A percentile compares a stretch with the other conserved stretches of the same genome.
phyloP scores from a whole-genome alignment of 2,797 vertebrate species.

The Enoplosus armatus region DNA sequence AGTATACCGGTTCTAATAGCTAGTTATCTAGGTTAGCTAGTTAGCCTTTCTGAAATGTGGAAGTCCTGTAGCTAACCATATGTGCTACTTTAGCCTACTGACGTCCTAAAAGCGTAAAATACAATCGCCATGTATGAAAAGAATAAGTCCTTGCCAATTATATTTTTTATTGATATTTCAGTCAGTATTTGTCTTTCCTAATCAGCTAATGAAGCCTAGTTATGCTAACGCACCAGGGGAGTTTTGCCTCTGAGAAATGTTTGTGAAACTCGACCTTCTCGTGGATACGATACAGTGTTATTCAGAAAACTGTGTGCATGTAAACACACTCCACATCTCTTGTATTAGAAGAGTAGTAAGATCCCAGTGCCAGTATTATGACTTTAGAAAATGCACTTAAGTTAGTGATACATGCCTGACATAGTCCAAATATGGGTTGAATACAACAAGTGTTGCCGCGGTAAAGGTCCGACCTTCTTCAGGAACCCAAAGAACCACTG shows the following conservation, averaged over 20 bases:
- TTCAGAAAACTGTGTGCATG: slow-evolving; percentile 55
- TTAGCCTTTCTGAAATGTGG: background rate
- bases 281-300: slow-evolving; percentile 13
- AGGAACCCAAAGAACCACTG: background rate
- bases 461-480: slow-evolving; percentile 24
- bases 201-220: background rate
- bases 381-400: slow-evolving; percentile 29
- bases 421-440: slow-evolving; percentile 16
- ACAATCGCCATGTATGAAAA: background rate
- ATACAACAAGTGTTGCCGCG: slow-evolving; percentile 25
- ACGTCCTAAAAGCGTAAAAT: slow-evolving; percentile 2
- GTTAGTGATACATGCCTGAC: slow-evolving; percentile 21
- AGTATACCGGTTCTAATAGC: background rate
- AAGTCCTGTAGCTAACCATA: background rate
- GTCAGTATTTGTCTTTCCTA: slow-evolving; percentile 12
- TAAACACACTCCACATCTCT: slow-evolving; percentile 49
- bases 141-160: background rate
- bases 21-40: slow-evolving; percentile 7
- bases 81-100: background rate
- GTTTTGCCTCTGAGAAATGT: slow-evolving; percentile 41
- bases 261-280: background rate
- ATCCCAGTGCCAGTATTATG: slow-evolving; percentile 58
- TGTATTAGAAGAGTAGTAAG: slow-evolving; percentile 23
- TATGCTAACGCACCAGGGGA: background rate
- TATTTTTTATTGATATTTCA: background rate